Evolutionary conservation across 2,888 invertebrate species (phyloP).

Genomic region (Chymomyza procnemis): DNA sequence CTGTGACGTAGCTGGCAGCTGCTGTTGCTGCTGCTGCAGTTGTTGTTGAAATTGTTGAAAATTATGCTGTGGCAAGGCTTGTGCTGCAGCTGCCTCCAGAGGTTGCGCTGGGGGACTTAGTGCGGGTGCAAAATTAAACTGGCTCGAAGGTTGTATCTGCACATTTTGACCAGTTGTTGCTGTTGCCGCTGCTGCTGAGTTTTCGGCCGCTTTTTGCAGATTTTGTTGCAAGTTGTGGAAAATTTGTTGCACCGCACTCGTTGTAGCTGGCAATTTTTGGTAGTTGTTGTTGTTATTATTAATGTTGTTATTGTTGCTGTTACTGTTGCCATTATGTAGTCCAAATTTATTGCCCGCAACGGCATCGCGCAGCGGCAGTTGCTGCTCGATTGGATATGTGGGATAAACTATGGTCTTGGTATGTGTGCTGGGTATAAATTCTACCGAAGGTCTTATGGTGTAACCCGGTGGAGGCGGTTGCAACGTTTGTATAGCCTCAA

Average conservation of each 20-base stretch:
- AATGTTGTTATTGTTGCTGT: slow-evolving; percentile 40
- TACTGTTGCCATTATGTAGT: slow-evolving; percentile 37
- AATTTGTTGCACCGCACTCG: slow-evolving; percentile 71
- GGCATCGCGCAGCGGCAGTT: slow-evolving; percentile 81
- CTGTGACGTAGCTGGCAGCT: slow-evolving; percentile 27
- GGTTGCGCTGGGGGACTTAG: slow-evolving; percentile 38
- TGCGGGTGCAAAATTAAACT: slow-evolving; percentile 72
- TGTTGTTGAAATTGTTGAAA: slow-evolving; percentile 66
- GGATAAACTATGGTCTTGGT: slow-evolving; percentile 66
- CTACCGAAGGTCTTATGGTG: slow-evolving; percentile 77
- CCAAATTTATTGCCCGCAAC: slow-evolving; percentile 78
- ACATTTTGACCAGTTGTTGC: slow-evolving; percentile 48
- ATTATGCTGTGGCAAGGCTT: slow-evolving; percentile 67
- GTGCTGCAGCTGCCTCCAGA: slow-evolving; percentile 63
- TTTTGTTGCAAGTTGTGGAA: slow-evolving; percentile 73
- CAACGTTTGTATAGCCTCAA: slow-evolving; percentile 58
- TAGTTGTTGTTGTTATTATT: slow-evolving; percentile 48
- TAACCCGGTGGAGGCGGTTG: slow-evolving; percentile 68
- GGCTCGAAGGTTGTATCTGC: slow-evolving; percentile 75
- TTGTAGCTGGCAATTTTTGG: slow-evolving; percentile 48
- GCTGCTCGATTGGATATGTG: slow-evolving; percentile 79
- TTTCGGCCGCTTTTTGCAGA: slow-evolving; percentile 60
- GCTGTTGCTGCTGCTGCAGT: slow-evolving; percentile 61
- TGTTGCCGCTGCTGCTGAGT: slow-evolving; percentile 44
- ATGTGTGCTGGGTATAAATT: slow-evolving; percentile 77